Evolutionary conservation across 2,797 vertebrate species (phyloP).

Genomic region (Phoebastria nigripes): DNA sequence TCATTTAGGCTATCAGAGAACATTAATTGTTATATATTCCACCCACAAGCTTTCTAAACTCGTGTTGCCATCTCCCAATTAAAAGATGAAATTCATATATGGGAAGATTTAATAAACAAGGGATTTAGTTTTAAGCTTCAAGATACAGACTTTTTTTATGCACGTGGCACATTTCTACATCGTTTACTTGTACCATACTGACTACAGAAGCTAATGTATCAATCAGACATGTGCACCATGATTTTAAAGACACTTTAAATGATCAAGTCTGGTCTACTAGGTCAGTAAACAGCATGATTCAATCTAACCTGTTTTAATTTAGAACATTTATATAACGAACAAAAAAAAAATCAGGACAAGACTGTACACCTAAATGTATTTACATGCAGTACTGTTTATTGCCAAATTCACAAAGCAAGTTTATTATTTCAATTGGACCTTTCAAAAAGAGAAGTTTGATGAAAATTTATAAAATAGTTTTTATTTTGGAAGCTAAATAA

Average conservation of each 20-base stretch:
- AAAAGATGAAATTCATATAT: constrained; percentile 40
- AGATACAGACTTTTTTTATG: neutral
- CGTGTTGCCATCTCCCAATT: constrained; percentile 58
- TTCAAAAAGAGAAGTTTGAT: neutral
- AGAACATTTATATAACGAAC: constrained; percentile 78
- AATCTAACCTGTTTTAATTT: constrained; percentile 84
- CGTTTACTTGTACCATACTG: neutral
- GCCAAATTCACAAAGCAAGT: neutral
- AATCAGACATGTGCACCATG: constrained; percentile 51
- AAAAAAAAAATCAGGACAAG: constrained; percentile 70
- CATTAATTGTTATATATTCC: constrained; percentile 53
- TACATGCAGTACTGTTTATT: neutral
- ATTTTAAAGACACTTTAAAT: constrained; percentile 76
- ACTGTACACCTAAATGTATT: constrained; percentile 32
- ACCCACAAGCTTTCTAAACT: constrained; percentile 62
- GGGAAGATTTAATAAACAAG: constrained; percentile 66
- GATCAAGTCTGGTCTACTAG: constrained; percentile 75
- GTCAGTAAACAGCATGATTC: constrained; percentile 80
- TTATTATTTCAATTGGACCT: neutral
- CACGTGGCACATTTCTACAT: constrained; percentile 59
- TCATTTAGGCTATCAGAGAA: constrained; percentile 75
- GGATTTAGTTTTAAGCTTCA: constrained; percentile 67
- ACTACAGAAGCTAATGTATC: constrained; percentile 39
- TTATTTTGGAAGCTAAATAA: neutral
- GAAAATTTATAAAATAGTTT: neutral